Evolutionary conservation across 2,797 vertebrate species (phyloP).

Genomic region (Coracias cyanogaster): DNA sequence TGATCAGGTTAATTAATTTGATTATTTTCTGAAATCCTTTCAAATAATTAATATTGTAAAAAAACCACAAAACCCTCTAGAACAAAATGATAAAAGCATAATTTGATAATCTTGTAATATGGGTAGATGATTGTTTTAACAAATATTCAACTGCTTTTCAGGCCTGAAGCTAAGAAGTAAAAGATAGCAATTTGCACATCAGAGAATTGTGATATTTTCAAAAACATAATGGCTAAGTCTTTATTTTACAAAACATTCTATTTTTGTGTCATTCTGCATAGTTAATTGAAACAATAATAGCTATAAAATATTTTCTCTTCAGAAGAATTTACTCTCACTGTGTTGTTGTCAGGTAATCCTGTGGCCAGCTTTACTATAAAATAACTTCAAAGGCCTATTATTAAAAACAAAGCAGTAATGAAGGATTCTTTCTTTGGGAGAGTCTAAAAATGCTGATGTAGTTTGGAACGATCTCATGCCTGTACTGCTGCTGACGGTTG

Average conservation of each 20-base stretch:
- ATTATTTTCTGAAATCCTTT: conserved; percentile 51
- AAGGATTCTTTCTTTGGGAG: conserved; percentile 29
- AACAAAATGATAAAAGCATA: conserved; percentile 38
- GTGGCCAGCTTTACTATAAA: conserved; percentile 4
- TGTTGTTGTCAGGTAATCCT: conserved; percentile 41
- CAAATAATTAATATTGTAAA: conserved; percentile 47
- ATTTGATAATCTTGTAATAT: conserved; percentile 44
- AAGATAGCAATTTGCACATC: conserved; percentile 39
- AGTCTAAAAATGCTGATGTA: conserved; percentile 2
- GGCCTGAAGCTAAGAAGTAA: conserved; percentile 40
- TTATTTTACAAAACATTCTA: conserved; percentile 54
- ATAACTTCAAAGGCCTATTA: conserved; percentile 29
- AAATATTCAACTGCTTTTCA: conserved; percentile 52
- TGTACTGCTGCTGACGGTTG: not conserved
- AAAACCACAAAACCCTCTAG: not conserved
- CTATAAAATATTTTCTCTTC: conserved; percentile 55
- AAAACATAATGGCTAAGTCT: conserved; percentile 43
- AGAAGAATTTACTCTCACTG: conserved; percentile 7
- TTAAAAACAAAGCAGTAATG: not conserved
- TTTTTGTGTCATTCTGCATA: conserved; percentile 46
- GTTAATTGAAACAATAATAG: conserved; percentile 66
- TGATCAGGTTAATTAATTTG: conserved; percentile 42
- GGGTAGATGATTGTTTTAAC: conserved; percentile 53
- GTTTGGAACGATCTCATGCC: not conserved
- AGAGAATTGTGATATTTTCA: conserved; percentile 56